These are phyloP conservation scores for Megastigmus dorsalis DNA, from an alignment of 2,888 invertebrate species.

Conservation along the genomic window DNA sequence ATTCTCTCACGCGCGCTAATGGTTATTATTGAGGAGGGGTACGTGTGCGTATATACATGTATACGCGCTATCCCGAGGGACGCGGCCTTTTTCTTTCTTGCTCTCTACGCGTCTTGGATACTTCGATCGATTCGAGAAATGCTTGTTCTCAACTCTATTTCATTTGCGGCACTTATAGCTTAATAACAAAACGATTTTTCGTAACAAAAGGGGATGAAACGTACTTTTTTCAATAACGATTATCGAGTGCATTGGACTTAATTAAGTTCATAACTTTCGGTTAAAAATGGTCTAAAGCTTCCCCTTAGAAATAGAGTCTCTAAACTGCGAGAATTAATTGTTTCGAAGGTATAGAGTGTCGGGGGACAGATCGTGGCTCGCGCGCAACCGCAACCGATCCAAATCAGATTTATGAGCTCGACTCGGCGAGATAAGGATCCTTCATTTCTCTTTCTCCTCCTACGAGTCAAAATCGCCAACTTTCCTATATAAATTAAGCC, in stretches of 20 bases:
- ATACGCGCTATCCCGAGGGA: no score
- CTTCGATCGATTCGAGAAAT: no score
- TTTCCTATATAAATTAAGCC: conserved; percentile 24
- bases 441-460: conserved; percentile 22
- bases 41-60: no score
- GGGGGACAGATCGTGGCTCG: neutral
- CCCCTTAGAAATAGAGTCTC: neutral
- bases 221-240: no score
- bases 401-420: conserved; percentile 37
- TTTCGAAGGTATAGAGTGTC: neutral
- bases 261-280: neutral
- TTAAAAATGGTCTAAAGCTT: neutral
- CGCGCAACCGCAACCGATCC: neutral
- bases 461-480: conserved; percentile 25
- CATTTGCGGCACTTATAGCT: no score
- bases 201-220: no score
- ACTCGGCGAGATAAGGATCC: conserved; percentile 35
- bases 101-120: no score
- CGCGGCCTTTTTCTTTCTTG: no score
- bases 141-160: no score
- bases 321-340: conserved; percentile 22
- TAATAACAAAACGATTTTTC: no score
- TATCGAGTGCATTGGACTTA: neutral
- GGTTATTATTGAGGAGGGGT: conserved; percentile 70
- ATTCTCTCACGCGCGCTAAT: conserved; percentile 73